These are phyloP conservation scores for Rotaria macrura DNA, from an alignment of 2,888 invertebrate species.

Conservation along the genomic window DNA sequence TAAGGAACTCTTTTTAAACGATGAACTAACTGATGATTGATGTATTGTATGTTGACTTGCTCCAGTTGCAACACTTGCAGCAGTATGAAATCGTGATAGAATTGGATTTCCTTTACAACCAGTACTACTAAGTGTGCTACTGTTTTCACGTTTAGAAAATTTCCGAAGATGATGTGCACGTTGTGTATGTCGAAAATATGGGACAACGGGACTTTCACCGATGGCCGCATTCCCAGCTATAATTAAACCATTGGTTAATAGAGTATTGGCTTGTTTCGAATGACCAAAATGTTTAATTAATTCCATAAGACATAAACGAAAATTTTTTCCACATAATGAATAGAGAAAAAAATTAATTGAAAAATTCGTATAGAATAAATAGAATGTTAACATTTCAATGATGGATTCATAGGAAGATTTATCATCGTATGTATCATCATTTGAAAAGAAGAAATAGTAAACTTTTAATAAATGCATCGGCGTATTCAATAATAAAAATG, in stretches of 20 bases:
- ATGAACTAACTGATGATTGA: neutral
- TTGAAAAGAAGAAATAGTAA: conserved; percentile 18
- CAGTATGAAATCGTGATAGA: neutral
- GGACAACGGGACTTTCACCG: neutral
- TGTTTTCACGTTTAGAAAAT: neutral
- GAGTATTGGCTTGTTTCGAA: neutral
- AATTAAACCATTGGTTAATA: neutral
- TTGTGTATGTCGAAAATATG: neutral
- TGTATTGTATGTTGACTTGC: neutral
- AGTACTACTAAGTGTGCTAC: neutral
- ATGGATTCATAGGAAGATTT: conserved; percentile 24
- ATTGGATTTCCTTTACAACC: neutral
- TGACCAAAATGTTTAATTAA: neutral
- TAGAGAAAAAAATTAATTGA: conserved; percentile 33
- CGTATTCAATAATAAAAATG: conserved; percentile 31
- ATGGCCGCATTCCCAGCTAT: neutral
- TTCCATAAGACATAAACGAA: conserved; percentile 10
- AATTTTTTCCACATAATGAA: conserved; percentile 31
- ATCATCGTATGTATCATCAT: neutral
- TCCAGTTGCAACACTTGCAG: neutral
- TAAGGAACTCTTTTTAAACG: neutral
- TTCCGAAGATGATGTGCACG: neutral
- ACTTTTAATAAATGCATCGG: conserved; percentile 30
- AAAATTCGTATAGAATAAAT: conserved; percentile 33
- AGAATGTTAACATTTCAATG: conserved; percentile 28